phyloP scores from a whole-genome alignment of 2,113 vertebrate species.

The Menura novaehollandiae region DNA sequence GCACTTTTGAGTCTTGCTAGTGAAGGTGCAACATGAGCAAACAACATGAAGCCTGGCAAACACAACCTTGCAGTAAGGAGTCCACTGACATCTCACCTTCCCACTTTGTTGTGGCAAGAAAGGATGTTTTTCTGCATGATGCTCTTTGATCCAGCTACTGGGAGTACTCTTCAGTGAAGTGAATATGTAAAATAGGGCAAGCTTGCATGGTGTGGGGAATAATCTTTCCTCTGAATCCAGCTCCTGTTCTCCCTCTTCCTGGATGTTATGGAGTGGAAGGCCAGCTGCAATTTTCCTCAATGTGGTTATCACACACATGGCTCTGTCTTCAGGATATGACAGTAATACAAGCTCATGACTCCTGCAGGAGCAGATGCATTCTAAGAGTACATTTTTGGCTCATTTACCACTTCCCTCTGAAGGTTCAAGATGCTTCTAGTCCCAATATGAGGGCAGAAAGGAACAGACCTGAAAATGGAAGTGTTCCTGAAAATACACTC shows the following conservation, averaged over 20 bases:
- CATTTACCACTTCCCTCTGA: neutral
- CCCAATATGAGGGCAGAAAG: neutral
- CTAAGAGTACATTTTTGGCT: neutral
- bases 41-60: neutral
- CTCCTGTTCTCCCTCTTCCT: neutral
- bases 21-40: neutral
- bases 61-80: neutral
- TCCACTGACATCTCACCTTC: neutral
- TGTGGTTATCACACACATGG: accelerated
- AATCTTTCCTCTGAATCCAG: neutral
- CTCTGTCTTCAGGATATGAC: neutral
- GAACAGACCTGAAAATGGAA: neutral
- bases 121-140: neutral
- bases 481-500: neutral
- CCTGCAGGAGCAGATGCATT: neutral
- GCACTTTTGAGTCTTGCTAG: neutral
- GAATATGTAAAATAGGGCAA: neutral
- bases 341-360: neutral
- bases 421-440: neutral
- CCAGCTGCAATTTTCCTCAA: neutral
- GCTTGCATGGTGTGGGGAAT: neutral
- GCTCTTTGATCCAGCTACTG: neutral
- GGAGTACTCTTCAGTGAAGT: neutral
- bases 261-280: neutral
- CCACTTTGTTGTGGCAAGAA: neutral